Base-by-base conservation (phyloP, 2,888 invertebrate genomes). In the Leptinotarsa haldemani region DNA sequence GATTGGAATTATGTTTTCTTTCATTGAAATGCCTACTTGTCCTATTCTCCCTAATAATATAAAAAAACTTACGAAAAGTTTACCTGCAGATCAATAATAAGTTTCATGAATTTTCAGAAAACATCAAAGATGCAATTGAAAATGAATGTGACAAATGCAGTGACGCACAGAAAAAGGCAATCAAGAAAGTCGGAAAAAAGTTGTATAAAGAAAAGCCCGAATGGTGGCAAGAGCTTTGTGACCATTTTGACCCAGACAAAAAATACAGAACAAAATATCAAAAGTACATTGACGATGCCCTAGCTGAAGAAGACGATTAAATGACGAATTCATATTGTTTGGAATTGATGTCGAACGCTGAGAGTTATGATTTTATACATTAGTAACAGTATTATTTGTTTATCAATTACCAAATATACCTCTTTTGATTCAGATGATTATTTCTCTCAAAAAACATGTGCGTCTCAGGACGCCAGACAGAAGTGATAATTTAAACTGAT, bases 51-150 rank as follows among this genome's bases (percentile, higher is more conserved):
- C 9, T 30, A 7, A 30, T 7, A 30, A 2, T 1, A 30, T 30
- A 1, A 25, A 30, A 7, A 7, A 30, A 30, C 1, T 30, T 9
- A 30, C 30, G 9, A 30, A 30, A 30, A 30, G 9, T 30, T 30
- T 22, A 3, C 56, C 7, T 7, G 13, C 56, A 22, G 4, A 15
- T 7, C 1, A 15, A 30, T 61, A 61, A 12, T 13, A 13, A 4
- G 16, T 22, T 16, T 7, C 2, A 30, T 70, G 75, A 71, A 47
- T 75, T 71, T 89, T 88, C 86, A 92, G 92, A 88, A 13, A 87
- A 89, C 1, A 88, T 94, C 0, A 93, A 93, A 1, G 94, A 94
- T 75, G 94, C 94, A 0, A 84, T 94, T 65, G 87, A 90, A 77
- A 91, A 89, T 7, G 91, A 90, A 67, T 94, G 94, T 84, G 80